Evolutionary conservation across 2,888 invertebrate genomes (phyloP), one percentile per base, ranked within the genome.

Genomic region (Phytoseiulus persimilis): DNA sequence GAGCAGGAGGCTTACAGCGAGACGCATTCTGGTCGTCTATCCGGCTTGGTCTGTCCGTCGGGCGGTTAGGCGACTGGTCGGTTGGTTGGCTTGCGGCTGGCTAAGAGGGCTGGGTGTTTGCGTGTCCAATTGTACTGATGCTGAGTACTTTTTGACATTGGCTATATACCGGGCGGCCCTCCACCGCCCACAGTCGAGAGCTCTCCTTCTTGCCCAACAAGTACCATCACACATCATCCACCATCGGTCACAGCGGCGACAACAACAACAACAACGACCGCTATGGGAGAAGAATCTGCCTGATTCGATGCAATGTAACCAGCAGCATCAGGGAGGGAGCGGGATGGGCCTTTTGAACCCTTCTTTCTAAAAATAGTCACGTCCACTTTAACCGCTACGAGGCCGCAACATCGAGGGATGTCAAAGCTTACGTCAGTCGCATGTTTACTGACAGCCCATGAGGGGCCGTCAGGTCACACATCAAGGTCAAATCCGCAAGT

Each of bases 381-480:
- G n/a, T 84, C 84, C 84, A 84, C 18, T 84, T 84, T 33, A 39
- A 32, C 87, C 32, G 32, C 32, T 32, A 32, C 32, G 83, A 87
- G 45, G 33, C 45, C 87, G 32, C 87, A n/a, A 32, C 39, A 32
- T 45, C 39, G 33, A 87, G 32, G 87, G 87, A 87, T 87, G 87
- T 33, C 87, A 87, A 32, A 87, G 87, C 87, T 87, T 45, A 87
- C 45, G 87, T 87, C 87, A 87, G 45, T 39, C n/a, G 45, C 28
- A 87, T 87, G 33, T 87, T 87, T 87, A 33, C 87, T 87, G 87
- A 87, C 87, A 87, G 87, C n/a, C 39, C 87, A 33, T 33, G 32
- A 33, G 39, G 87, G 33, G n/a, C 39, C 33, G 32, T 14, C 87
- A 45, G 87, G 87, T 33, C 45, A 33, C 28, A 45, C 32, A n/a